These are phyloP conservation scores for Rhombomys opimus DNA, from an alignment of 2,113 vertebrate genomes.

Conservation along the genomic window DNA sequence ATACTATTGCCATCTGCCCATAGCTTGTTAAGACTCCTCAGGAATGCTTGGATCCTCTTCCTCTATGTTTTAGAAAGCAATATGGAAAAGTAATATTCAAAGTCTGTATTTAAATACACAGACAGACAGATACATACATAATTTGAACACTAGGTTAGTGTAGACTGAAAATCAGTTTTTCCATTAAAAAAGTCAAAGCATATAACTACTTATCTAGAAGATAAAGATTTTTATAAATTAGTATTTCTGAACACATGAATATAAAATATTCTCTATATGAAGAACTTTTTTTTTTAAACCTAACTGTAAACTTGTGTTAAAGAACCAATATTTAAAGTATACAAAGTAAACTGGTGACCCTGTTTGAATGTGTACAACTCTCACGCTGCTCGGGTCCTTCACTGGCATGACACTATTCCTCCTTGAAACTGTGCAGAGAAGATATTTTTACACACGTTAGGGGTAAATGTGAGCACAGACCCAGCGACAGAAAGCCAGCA, in stretches of 20 bases:
- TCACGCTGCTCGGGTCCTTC: not conserved
- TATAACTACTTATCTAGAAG: slow-evolving; percentile 41
- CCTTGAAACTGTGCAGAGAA: not conserved
- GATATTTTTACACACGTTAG: not conserved
- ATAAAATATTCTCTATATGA: slow-evolving; percentile 40
- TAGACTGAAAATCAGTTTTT: not conserved
- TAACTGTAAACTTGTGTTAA: not conserved
- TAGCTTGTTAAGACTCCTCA: too few species aligned
- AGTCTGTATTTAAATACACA: not conserved
- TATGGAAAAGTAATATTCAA: slow-evolving; percentile 41
- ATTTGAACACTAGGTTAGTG: slow-evolving; percentile 5
- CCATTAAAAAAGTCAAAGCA: slow-evolving; percentile 34
- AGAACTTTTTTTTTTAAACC: not conserved
- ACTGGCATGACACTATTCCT: not conserved
- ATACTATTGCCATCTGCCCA: too few species aligned
- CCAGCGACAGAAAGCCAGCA: not conserved
- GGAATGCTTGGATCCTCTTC: too few species aligned
- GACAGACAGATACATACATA: not conserved
- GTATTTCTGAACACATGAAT: not conserved
- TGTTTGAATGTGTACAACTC: not conserved
- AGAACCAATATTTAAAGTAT: not conserved
- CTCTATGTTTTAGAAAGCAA: slow-evolving; percentile 6
- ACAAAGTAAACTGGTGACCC: not conserved
- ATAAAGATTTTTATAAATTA: slow-evolving; percentile 31
- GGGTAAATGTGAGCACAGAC: not conserved